phyloP scores from a whole-genome alignment of 2,888 invertebrate species.

The Syritta pipiens region DNA sequence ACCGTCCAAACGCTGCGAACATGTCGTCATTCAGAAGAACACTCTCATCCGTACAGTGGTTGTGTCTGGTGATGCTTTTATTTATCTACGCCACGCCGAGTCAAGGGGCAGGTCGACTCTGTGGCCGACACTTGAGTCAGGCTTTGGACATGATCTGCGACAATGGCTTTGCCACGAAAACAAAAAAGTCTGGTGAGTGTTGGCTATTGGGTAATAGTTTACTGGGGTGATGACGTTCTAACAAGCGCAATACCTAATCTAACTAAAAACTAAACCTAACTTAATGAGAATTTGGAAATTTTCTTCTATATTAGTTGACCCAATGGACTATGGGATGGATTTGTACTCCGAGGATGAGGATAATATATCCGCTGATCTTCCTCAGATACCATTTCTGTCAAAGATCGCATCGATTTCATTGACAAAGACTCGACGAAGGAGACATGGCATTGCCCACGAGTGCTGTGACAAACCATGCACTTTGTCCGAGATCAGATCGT shows the following conservation, averaged over 20 bases:
- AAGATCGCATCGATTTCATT: constrained; percentile 60
- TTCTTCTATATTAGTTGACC: constrained; percentile 27
- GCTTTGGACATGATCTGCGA: constrained; percentile 68
- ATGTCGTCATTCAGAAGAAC: too few species aligned
- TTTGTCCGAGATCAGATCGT: constrained; percentile 69
- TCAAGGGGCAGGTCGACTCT: constrained; percentile 43
- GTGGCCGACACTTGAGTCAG: constrained; percentile 70
- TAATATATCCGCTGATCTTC: constrained; percentile 11
- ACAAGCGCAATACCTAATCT: too few species aligned
- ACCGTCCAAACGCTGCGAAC: too few species aligned
- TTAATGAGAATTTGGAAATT: background rate
- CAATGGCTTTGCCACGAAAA: constrained; percentile 71
- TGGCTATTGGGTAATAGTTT: background rate
- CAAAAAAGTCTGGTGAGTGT: constrained; percentile 69
- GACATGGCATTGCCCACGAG: constrained; percentile 72
- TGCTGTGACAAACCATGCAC: constrained; percentile 73
- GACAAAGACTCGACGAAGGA: constrained; percentile 71
- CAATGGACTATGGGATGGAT: constrained; percentile 38
- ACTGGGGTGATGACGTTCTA: too few species aligned
- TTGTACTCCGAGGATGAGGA: constrained; percentile 51
- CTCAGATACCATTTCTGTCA: constrained; percentile 63
- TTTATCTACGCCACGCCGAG: background rate
- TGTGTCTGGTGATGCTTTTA: background rate
- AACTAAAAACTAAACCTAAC: background rate
- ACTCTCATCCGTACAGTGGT: too few species aligned